phyloP scores from a whole-genome alignment of 2,113 vertebrate genomes.

The Chaetodon auriga region DNA sequence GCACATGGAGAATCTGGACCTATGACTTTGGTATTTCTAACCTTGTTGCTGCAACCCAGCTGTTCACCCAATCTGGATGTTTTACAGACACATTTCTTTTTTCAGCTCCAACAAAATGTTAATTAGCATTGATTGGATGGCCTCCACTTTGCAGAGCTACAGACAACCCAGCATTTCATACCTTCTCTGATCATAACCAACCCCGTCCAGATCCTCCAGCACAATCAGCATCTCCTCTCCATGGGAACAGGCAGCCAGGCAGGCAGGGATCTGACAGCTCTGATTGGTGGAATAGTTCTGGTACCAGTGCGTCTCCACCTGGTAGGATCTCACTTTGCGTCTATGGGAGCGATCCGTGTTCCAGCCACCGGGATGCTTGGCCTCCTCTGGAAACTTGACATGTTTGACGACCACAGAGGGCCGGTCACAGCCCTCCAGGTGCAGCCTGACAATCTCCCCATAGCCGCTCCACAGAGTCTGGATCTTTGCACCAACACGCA shows the following conservation, averaged over 20 bases:
- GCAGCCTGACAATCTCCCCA: slow-evolving; percentile 81
- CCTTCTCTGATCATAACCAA: slow-evolving; percentile 81
- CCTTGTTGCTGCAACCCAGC: too few relatives aligned
- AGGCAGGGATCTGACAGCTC: slow-evolving; percentile 76
- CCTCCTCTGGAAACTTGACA: slow-evolving; percentile 77
- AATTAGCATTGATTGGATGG: not conserved
- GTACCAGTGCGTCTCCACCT: slow-evolving; percentile 86
- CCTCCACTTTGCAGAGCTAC: not conserved
- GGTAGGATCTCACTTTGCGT: slow-evolving; percentile 83
- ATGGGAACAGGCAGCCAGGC: slow-evolving; percentile 76
- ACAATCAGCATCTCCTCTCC: slow-evolving; percentile 85
- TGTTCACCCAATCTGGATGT: not conserved
- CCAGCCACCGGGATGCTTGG: slow-evolving; percentile 71
- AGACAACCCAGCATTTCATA: not conserved
- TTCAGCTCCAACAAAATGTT: not conserved
- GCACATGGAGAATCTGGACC: not conserved
- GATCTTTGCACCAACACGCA: slow-evolving; percentile 75
- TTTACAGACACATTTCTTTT: not conserved
- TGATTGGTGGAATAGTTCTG: slow-evolving; percentile 79
- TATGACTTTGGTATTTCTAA: not conserved
- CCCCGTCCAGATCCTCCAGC: slow-evolving; percentile 84
- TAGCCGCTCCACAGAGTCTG: slow-evolving; percentile 86
- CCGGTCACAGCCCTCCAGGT: slow-evolving; percentile 77
- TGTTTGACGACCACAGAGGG: slow-evolving; percentile 84
- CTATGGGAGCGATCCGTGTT: slow-evolving; percentile 80